Evolutionary conservation across 2,888 invertebrate species (phyloP).

Genomic region (Microctonus hyperodae): DNA sequence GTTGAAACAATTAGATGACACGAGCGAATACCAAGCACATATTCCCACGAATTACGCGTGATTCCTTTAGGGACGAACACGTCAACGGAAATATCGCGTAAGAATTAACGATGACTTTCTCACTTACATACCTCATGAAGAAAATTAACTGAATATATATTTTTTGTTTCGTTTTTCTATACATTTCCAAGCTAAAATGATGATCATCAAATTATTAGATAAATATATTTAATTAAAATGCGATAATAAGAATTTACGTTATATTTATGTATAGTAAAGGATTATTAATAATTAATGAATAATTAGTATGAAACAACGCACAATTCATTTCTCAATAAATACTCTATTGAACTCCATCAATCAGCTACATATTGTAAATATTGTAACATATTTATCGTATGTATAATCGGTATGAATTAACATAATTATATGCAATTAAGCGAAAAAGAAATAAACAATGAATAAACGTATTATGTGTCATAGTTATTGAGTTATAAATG

Average conservation of each 20-base stretch:
- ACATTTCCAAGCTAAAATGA: background rate
- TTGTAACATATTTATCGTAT: slow-evolving; percentile 48
- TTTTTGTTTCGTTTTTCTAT: background rate
- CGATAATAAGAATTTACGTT: background rate
- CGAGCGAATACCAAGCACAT: background rate
- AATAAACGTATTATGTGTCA: slow-evolving; percentile 32
- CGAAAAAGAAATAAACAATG: slow-evolving; percentile 37
- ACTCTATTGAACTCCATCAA: slow-evolving; percentile 51
- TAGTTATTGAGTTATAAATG: slow-evolving; percentile 1
- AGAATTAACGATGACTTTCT: slow-evolving; percentile 22
- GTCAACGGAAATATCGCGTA: slow-evolving; percentile 19
- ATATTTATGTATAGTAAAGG: background rate
- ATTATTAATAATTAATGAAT: slow-evolving; percentile 33
- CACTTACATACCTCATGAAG: background rate
- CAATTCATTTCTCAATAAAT: slow-evolving; percentile 52
- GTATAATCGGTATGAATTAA: slow-evolving; percentile 14
- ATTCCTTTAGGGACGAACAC: background rate
- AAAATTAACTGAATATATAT: background rate
- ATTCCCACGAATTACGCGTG: background rate
- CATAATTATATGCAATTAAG: slow-evolving; percentile 30
- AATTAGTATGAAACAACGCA: no score
- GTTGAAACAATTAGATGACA: background rate
- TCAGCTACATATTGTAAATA: slow-evolving; percentile 47
- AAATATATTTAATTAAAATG: background rate
- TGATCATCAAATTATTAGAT: background rate